A percentile compares a stretch with the other conserved stretches of the same genome.
These are phyloP conservation scores for Cartodere bifasciata DNA, from an alignment of 2,888 invertebrate species.

Conservation along the genomic window DNA sequence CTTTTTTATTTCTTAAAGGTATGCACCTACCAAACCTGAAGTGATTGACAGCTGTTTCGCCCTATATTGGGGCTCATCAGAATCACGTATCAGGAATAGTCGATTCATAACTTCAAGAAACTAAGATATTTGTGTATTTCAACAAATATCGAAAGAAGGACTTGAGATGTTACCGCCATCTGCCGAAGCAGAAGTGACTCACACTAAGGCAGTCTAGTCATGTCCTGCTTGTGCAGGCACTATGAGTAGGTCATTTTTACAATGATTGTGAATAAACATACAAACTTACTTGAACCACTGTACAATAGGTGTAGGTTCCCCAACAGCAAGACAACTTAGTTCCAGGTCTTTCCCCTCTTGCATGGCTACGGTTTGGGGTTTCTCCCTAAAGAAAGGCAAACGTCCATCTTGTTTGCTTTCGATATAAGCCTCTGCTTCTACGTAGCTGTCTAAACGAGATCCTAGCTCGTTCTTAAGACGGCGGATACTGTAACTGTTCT, in stretches of 20 bases:
- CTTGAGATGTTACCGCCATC: too few relatives aligned
- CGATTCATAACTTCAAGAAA: too few relatives aligned
- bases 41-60: too few relatives aligned
- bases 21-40: too few relatives aligned
- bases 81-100: too few relatives aligned
- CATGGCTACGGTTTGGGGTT: constrained; percentile 74
- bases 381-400: constrained; percentile 84
- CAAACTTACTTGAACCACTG: constrained; percentile 71
- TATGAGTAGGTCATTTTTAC: too few relatives aligned
- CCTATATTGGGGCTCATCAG: too few relatives aligned
- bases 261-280: constrained; percentile 1
- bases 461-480: constrained; percentile 72
- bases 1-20: too few relatives aligned
- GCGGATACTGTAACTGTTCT: constrained; percentile 48
- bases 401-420: constrained; percentile 65
- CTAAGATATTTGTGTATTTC: not conserved
- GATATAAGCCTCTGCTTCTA: constrained; percentile 76
- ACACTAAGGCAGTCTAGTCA: too few relatives aligned
- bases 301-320: constrained; percentile 73
- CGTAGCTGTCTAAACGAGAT: constrained; percentile 71
- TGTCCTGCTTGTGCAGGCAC: too few relatives aligned
- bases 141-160: not conserved
- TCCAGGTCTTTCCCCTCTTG: constrained; percentile 65
- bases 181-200: too few relatives aligned
- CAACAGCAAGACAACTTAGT: constrained; percentile 72